These are phyloP conservation scores for Semotilus atromaculatus DNA, from an alignment of 2,797 vertebrate genomes.

Conservation along the genomic window DNA sequence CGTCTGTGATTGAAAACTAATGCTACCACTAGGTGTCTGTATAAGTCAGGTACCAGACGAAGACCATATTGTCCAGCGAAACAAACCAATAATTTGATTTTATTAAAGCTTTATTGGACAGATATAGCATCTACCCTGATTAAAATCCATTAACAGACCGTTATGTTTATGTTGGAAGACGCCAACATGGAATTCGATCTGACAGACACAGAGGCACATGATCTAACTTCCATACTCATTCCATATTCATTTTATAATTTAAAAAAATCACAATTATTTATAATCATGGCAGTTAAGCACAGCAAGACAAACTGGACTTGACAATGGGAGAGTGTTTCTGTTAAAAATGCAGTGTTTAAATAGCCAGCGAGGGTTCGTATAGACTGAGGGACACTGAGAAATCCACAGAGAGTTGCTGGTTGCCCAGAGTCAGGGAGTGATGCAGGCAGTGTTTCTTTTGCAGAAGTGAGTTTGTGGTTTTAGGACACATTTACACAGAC, in stretches of 20 bases:
- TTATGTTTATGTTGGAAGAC: not conserved
- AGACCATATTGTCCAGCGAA: not conserved
- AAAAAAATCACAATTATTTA: not conserved
- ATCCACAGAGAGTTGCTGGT: conserved; percentile 1
- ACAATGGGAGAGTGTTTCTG: conserved; percentile 8
- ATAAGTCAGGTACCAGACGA: not conserved
- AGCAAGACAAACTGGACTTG: not conserved
- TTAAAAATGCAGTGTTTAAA: conserved; percentile 6
- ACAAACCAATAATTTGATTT: not conserved
- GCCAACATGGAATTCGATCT: not conserved
- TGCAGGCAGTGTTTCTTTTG: not conserved
- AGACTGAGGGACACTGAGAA: not conserved
- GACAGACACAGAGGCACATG: not conserved
- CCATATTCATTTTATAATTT: not conserved
- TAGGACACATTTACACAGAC: conserved; percentile 41
- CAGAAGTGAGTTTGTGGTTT: conserved; percentile 34
- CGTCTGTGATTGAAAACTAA: not conserved
- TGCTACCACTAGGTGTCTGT: not conserved
- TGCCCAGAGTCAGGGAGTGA: conserved; percentile 43
- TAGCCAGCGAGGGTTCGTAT: not conserved
- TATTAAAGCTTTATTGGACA: not conserved
- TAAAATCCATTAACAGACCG: conserved; percentile 5
- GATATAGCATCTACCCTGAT: not conserved
- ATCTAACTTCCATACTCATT: not conserved
- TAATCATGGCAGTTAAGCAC: not conserved